phyloP scores from a whole-genome alignment of 2,888 invertebrate species.

The Cheilosia impressa region DNA sequence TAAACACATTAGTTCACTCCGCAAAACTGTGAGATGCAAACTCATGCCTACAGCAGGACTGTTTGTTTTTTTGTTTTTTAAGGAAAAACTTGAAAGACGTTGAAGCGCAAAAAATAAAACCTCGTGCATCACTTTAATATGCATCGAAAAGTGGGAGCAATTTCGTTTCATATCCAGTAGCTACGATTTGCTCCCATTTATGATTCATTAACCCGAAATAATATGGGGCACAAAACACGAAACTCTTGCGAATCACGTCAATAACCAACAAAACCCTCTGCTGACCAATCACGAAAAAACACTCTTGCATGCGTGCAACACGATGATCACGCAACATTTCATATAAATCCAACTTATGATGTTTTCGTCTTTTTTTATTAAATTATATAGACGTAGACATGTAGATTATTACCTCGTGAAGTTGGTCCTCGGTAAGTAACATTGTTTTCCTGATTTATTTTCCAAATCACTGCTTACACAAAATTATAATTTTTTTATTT shows the following conservation, averaged over 20 bases:
- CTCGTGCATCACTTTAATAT: conserved; percentile 27
- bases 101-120: neutral
- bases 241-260: conserved; percentile 39
- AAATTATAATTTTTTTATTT: conserved; percentile 11
- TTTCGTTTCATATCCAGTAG: conserved; percentile 51
- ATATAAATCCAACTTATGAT: conserved; percentile 32
- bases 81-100: neutral
- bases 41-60: neutral
- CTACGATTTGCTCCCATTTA: conserved; percentile 35
- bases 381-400: neutral
- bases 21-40: too few relatives aligned
- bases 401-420: conserved; percentile 80
- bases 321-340: conserved; percentile 41
- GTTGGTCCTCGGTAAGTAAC: conserved; percentile 82
- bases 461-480: neutral
- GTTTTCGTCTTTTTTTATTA: conserved; percentile 5
- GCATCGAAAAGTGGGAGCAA: conserved; percentile 29
- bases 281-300: conserved; percentile 28
- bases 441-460: conserved; percentile 72
- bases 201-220: conserved; percentile 53
- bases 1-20: too few relatives aligned
- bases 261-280: conserved; percentile 13
- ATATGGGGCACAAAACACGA: conserved; percentile 57
- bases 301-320: conserved; percentile 50
- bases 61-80: neutral